Base-by-base conservation (phyloP, 2,888 invertebrate genomes). In the Pimpla rufipes region DNA sequence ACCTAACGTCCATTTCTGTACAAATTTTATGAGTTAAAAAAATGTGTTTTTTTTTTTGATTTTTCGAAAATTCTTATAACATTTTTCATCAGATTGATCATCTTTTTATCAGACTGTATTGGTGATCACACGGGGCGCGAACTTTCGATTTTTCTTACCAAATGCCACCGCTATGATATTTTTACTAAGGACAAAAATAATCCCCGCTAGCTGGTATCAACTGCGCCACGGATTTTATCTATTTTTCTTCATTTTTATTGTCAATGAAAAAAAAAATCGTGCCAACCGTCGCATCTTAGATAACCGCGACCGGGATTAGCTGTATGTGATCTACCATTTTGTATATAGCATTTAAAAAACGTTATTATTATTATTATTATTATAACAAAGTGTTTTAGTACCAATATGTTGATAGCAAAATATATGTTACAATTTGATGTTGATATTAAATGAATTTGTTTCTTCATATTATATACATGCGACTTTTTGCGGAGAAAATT, bases 381-480 rank as follows among this genome's bases (percentile, higher is more conserved):
- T 80, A 75, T 80, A 52, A 35, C 11, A 18, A 21, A 75, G 29
- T 59, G 23, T 68, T 76, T 73, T 74, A 82, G 78, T 59, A 55
- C 50, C 35, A 70, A 47, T 78, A 74, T 37, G 52, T 74, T 73
- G 55, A 74, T 74, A 82, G 78, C 18, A 13, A 78, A 82, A 74
- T 70, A 64, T 74, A 57, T 45, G 68, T 74, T 74, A 74, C 68
- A 64, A 78, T 70, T 82, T 70, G 45, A 82, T 78, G 82, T 74
- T 78, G 82, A 82, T 74, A 78, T 78, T 78, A 57, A 37, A 47
- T 23, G 29, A 74, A 73, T 74, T 55, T 59, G 67, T 52, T 74
- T 37, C 16, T 78, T 75, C 23, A 21, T 47, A 42, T 21, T 52
- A 42, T 55, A 21, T 40, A 55, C 18, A 57, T 10, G 59, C 59